Evolutionary conservation across 2,888 invertebrate genomes (phyloP), one percentile per base, ranked within the genome.

Genomic region (Biston stratarius): DNA sequence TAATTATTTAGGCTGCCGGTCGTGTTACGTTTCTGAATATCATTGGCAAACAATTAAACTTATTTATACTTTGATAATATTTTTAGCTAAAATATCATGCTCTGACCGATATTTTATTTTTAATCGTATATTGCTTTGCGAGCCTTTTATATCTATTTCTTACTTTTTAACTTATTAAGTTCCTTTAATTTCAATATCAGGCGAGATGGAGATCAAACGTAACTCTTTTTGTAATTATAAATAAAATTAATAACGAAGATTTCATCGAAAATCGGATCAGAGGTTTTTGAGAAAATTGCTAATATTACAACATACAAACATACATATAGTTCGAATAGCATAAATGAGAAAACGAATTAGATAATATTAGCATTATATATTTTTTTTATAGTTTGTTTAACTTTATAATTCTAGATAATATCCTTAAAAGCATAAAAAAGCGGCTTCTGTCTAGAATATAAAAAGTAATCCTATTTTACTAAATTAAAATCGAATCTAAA

Each of bases 1-100:
- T 44, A 15, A 36, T 2, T 15, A 60, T 60, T 60, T 44, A 24
- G 63, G 63, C 58, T 8, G 15, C 44, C 8, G n/a, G 44, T 56
- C 56, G 34, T 36, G 15, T 59, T 42, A 44, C 56, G 9, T 10
- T 11, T 8, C 14, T 11, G 11, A 15, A 8, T 52, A 24, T 52
- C 10, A 1, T 8, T 34, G 10, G 15, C 15, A 11, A 38, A 38
- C n/a, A 15, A 48, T 48, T 9, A 9, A 11, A 47, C 36, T 53
- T 2, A n/a, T 14, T 36, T n/a, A 38, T 14, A 36, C 52, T 5
- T 5, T 52, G 36, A 36, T 14, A 5, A 52, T 52, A n/a, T 36
- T n/a, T 1, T 14, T 1, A 52, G 14, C 14, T 1, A 7, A 36
- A 24, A 24, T 24, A 24, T 0, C 15, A 2, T 24, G 10, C 10